Conservation (phyloP, 2,113 vertebrate species). For the Podocnemis expansa region DNA sequence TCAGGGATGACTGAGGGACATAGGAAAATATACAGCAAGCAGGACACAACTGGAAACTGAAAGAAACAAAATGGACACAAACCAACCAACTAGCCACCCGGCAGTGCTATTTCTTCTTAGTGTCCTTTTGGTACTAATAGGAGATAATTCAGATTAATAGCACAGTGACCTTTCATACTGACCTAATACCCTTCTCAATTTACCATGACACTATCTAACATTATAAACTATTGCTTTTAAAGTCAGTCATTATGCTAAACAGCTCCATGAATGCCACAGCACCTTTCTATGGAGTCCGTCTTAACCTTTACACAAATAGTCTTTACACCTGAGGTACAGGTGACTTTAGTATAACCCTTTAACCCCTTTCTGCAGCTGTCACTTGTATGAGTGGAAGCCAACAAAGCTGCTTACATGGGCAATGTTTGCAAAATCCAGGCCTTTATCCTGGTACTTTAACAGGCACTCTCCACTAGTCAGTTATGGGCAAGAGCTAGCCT, state of each 20-base stretch:
- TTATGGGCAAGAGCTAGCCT: conserved; percentile 3
- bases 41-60: conserved; percentile 41
- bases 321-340: not conserved
- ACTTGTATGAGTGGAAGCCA: not conserved
- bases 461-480: not conserved
- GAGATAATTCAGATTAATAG: not conserved
- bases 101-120: not conserved
- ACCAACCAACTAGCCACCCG: not conserved
- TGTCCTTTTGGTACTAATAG: not conserved
- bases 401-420: not conserved
- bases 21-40: conserved; percentile 32
- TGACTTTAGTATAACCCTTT: not conserved
- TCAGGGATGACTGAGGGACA: conserved; percentile 25
- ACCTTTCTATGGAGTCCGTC: not conserved
- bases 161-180: not conserved
- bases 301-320: not conserved
- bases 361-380: not conserved
- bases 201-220: not conserved
- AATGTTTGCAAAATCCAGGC: not conserved
- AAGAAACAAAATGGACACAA: conserved; percentile 37
- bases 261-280: not conserved
- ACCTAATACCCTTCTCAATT: not conserved
- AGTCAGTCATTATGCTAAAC: conserved; percentile 7
- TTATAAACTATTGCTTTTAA: not conserved
- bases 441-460: not conserved